Conservation (phyloP, 2,113 vertebrate species). For the Zootoca vivipara region DNA sequence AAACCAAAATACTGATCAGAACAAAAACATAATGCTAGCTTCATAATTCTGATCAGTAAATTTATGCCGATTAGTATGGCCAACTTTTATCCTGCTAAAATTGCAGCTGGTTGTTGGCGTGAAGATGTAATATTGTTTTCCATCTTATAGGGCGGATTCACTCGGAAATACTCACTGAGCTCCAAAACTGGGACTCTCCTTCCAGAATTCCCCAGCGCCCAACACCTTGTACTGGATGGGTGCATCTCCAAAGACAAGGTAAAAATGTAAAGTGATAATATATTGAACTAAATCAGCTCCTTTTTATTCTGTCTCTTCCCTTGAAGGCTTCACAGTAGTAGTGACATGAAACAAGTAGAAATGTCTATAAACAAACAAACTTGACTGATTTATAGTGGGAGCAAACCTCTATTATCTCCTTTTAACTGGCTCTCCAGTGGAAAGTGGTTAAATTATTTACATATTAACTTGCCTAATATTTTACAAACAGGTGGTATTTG, state of each 20-base stretch:
- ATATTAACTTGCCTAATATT: slow-evolving; percentile 71
- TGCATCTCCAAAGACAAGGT: slow-evolving; percentile 96
- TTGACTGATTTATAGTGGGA: slow-evolving; percentile 79
- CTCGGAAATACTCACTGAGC: slow-evolving; percentile 96
- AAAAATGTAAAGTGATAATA: slow-evolving; percentile 58
- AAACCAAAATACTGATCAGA: too few relatives aligned
- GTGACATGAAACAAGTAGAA: slow-evolving; percentile 74
- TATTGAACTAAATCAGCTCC: slow-evolving; percentile 60
- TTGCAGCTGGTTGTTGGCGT: slow-evolving; percentile 7
- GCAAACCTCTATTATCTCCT: slow-evolving; percentile 71
- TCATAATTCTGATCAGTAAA: neutral
- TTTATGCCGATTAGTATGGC: neutral
- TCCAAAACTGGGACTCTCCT: slow-evolving; percentile 98
- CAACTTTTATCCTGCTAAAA: neutral
- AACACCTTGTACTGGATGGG: slow-evolving; percentile 92
- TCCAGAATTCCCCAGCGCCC: slow-evolving; percentile 94
- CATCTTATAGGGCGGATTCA: slow-evolving; percentile 91
- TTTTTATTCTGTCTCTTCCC: slow-evolving; percentile 63
- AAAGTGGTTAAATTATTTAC: slow-evolving; percentile 80
- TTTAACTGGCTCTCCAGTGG: slow-evolving; percentile 74
- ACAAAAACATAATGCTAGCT: too few relatives aligned
- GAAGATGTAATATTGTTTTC: slow-evolving; percentile 32
- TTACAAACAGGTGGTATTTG: slow-evolving; percentile 71
- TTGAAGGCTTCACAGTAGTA: slow-evolving; percentile 58
- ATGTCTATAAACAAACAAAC: slow-evolving; percentile 77